Evolutionary conservation across 2,888 invertebrate species (phyloP).

Genomic region (Clepsis dumicolana): DNA sequence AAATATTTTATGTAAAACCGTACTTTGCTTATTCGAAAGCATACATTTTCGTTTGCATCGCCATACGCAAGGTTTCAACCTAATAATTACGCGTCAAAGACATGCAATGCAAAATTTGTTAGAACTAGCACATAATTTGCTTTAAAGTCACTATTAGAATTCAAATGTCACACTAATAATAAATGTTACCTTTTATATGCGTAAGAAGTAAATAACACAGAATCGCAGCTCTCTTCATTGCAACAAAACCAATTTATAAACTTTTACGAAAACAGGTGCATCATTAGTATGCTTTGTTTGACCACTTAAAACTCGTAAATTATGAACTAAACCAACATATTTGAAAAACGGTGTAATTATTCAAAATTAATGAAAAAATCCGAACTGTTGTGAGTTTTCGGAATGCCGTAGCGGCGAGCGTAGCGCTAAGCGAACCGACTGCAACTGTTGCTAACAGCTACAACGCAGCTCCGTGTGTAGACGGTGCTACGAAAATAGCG

Average conservation of each 20-base stretch:
- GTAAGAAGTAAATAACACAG: conserved; percentile 61
- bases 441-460: conserved; percentile 80
- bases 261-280: conserved; percentile 17
- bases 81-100: too few relatives aligned
- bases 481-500: conserved; percentile 29
- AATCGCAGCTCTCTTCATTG: conserved; percentile 58
- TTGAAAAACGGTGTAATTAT: neutral
- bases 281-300: neutral
- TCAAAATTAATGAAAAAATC: neutral
- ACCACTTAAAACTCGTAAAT: neutral
- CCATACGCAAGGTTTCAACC: too few relatives aligned
- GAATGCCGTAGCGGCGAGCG: conserved; percentile 62
- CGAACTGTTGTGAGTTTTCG: neutral
- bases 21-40: too few relatives aligned
- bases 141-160: too few relatives aligned
- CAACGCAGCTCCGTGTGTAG: conserved; percentile 48
- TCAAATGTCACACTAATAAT: neutral
- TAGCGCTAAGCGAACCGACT: conserved; percentile 65
- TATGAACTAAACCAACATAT: neutral
- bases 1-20: too few relatives aligned
- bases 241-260: conserved; percentile 36
- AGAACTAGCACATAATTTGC: too few relatives aligned
- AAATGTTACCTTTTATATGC: conserved; percentile 64
- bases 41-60: too few relatives aligned
- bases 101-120: too few relatives aligned